Percentiles rank a stretch among this genome's conserved stretches.
phyloP scores from a whole-genome alignment of 2,888 invertebrate species.

The Helicoverpa assulta region DNA sequence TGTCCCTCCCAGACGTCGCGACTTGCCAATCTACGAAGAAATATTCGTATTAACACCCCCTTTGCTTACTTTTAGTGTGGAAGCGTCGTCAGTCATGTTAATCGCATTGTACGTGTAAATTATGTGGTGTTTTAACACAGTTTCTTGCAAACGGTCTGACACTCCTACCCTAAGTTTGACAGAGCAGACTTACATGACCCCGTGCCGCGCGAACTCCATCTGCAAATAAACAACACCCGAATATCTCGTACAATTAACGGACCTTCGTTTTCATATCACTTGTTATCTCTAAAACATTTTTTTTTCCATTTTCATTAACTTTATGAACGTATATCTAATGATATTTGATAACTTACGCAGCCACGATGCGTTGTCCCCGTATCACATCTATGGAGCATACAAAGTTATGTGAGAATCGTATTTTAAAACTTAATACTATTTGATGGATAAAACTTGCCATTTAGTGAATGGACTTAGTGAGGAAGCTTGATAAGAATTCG shows the following conservation, averaged over 20 bases:
- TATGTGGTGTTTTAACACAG: conserved; percentile 5
- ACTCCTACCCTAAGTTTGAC: conserved; percentile 51
- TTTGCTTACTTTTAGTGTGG: conserved; percentile 17
- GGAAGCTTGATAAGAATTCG: not conserved
- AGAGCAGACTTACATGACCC: conserved; percentile 59
- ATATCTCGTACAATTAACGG: conserved; percentile 54
- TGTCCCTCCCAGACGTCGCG: conserved; percentile 12
- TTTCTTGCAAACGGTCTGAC: conserved; percentile 57
- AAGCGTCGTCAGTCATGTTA: conserved; percentile 29
- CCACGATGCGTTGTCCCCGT: conserved; percentile 54
- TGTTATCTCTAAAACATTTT: conserved; percentile 45
- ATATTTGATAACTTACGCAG: conserved; percentile 63
- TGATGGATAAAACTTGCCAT: conserved; percentile 17
- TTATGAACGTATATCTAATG: conserved; percentile 41
- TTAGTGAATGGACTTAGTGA: conserved; percentile 13
- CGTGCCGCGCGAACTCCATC: conserved; percentile 52
- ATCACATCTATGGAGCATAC: conserved; percentile 58
- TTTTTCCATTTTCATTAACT: conserved; percentile 49
- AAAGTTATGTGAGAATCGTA: conserved; percentile 44
- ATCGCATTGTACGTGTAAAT: not conserved
- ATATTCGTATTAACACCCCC: conserved; percentile 23
- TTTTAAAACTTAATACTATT: not conserved
- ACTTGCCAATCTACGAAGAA: conserved; percentile 45
- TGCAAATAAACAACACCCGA: conserved; percentile 61
- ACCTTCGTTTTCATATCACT: conserved; percentile 49